These are phyloP conservation scores for Trichogramma evanescens DNA, from an alignment of 2,888 invertebrate species.

Conservation along the genomic window DNA sequence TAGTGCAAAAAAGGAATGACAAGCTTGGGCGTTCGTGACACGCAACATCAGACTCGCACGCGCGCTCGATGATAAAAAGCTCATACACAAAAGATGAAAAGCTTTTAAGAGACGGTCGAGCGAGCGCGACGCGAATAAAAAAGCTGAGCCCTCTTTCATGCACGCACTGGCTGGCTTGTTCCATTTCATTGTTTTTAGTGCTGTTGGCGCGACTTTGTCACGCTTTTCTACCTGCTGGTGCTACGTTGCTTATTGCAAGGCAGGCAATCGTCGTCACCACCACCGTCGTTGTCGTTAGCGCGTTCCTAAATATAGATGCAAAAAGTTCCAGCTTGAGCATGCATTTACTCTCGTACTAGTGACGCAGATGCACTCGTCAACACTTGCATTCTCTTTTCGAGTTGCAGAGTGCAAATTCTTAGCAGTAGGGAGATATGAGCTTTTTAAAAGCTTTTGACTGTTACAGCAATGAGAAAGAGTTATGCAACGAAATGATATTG, in stretches of 20 bases:
- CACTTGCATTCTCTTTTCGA: no score
- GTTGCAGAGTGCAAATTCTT: no score
- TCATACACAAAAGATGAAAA: conserved; percentile 44
- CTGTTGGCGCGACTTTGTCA: conserved; percentile 18
- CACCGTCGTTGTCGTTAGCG: not conserved
- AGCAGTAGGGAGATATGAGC: conserved; percentile 4
- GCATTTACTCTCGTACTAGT: not conserved
- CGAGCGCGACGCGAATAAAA: conserved; percentile 17
- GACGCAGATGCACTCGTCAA: not conserved
- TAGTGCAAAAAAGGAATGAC: not conserved
- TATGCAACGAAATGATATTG: not conserved
- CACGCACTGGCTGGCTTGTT: conserved; percentile 3
- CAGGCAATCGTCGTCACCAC: not conserved
- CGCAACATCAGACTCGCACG: conserved; percentile 21
- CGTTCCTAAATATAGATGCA: conserved; percentile 12
- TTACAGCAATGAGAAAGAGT: not conserved
- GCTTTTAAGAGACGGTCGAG: conserved; percentile 38
- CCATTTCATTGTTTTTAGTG: conserved; percentile 26
- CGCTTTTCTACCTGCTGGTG: not conserved
- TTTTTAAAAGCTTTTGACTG: conserved; percentile 17
- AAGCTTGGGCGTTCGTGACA: conserved; percentile 29
- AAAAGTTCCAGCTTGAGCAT: not conserved
- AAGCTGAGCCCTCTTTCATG: no score
- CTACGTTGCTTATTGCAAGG: conserved; percentile 12
- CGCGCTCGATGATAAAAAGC: conserved; percentile 43